Base-by-base conservation (phyloP, 2,888 invertebrate genomes). In the Taphrorychus bicolor region DNA sequence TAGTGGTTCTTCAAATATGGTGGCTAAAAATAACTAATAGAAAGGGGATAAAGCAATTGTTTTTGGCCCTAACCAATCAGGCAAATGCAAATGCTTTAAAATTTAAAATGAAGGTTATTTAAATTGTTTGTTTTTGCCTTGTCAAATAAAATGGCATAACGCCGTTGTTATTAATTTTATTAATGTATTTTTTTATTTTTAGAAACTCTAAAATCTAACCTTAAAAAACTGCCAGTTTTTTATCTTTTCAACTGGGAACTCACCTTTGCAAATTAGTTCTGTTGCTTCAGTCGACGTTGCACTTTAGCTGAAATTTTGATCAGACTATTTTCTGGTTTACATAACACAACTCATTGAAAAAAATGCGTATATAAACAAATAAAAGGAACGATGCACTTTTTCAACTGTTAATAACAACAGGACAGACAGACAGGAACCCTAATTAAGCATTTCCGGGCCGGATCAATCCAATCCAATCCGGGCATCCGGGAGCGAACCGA, bases 361-460 rank as follows among this genome's bases (percentile, higher is more conserved):
- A 22, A 18, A 41, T n/a, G 32, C n/a, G 18, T 51, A 7, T 9
- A 2, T 72, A 75, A 74, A 76, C 74, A 74, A 68, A 73, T 71
- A n/a, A 69, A 71, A 18, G 4, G n/a, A 21, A 7, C 23, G 7
- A 16, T 18, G 49, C 24, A 14, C 16, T 11, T 22, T 48, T n/a
- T n/a, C 7, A n/a, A n/a, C 22, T 18, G 5, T 51, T 18, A 9
- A 7, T 45, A 45, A 45, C 45, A 45, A 45, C 17, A 17, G 16
- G 14, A 14, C n/a, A 51, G 11, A 51, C 51, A 51, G 71, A 75
- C 73, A 76, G 72, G 74, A 76, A 77, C 78, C 77, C 76, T 79
- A 81, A 80, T 80, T 80, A 79, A 76, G 75, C 78, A 80, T 80
- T 80, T 81, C 81, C 80, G 81, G 79, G 78, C 76, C 45, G 16